Base-by-base conservation (phyloP, 2,888 invertebrate genomes). In the Osedax frankpressi region DNA sequence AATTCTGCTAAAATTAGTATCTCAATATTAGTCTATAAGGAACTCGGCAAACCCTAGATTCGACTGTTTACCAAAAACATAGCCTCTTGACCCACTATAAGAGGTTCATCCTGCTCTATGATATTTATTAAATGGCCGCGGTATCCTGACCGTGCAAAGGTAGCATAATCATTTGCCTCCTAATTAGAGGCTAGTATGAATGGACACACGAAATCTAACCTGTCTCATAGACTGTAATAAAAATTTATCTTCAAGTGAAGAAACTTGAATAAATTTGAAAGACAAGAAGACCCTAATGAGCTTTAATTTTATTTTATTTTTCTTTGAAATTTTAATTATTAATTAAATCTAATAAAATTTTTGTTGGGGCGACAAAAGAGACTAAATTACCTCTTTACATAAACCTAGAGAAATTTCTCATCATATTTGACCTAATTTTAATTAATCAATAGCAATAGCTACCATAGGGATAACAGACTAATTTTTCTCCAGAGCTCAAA, bases 41-140 rank as follows among this genome's bases (percentile, higher is more conserved):
- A 80, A 81, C 77, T 80, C 80, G 80, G 80, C 79, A 79, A 81
- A 79, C 25, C 29, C 59, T 14, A 68, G 71, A 74, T 77, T 74
- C 78, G 78, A 78, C 80, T 80, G 81, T 81, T 80, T 81, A 81
- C 73, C 80, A 81, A 80, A 81, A 80, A 80, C 81, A 80, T 79
- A 76, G 78, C 79, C 76, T 77, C 44, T 75, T 73, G 79, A 67
- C 24, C 26, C 11, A 69, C 30, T 11, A 78, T 79, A 74, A 74
- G 44, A 76, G 75, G 79, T 80, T 74, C 74, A 67, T 74, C 78
- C 81, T 81, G 80, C 80, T 78, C 80, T 76, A 77, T 80, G 81
- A 77, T 24, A 44, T 11, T 26, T 69, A 27, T 78, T 79, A 70
- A 80, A 80, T 77, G 78, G 80, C 79, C 77, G 80, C 80, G 78